Conservation (phyloP, 2,888 invertebrate genomes). For the Drosophila sordidula region DNA sequence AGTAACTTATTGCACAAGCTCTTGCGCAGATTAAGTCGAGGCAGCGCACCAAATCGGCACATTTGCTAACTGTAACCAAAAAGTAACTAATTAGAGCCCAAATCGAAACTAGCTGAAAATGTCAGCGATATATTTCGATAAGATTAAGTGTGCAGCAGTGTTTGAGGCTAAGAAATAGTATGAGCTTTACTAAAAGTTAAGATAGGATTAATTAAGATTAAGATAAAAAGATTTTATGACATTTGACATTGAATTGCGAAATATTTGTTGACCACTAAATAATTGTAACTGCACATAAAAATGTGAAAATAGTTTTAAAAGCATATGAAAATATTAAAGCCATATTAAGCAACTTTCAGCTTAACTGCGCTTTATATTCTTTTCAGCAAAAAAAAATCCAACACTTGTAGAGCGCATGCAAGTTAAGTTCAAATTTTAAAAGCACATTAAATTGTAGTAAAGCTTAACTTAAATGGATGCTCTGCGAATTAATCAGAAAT, state of each 20-base stretch:
- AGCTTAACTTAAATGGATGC: too few relatives aligned
- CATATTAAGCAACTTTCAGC: too few relatives aligned
- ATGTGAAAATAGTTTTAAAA: neutral
- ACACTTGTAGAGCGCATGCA: too few relatives aligned
- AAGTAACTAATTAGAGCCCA: slow-evolving; percentile 53
- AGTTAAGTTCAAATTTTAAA: too few relatives aligned
- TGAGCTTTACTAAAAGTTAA: neutral
- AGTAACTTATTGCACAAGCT: slow-evolving; percentile 42
- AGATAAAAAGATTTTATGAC: neutral
- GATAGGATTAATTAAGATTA: slow-evolving; percentile 14
- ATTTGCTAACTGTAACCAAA: slow-evolving; percentile 26
- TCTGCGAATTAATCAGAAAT: too few relatives aligned
- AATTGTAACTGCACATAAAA: too few relatives aligned
- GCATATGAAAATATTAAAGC: neutral
- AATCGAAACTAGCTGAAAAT: slow-evolving; percentile 31
- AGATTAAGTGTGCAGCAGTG: slow-evolving; percentile 1
- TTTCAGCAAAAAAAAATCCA: too few relatives aligned
- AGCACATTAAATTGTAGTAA: too few relatives aligned
- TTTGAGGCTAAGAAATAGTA: neutral
- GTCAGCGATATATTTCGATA: slow-evolving; percentile 32
- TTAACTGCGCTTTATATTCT: too few relatives aligned
- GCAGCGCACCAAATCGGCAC: slow-evolving; percentile 21
- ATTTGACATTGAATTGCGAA: neutral
- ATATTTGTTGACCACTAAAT: neutral
- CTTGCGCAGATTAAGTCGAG: slow-evolving; percentile 37